Base-by-base conservation (phyloP, 2,797 vertebrate species). In the Microctenopoma lineatum region DNA sequence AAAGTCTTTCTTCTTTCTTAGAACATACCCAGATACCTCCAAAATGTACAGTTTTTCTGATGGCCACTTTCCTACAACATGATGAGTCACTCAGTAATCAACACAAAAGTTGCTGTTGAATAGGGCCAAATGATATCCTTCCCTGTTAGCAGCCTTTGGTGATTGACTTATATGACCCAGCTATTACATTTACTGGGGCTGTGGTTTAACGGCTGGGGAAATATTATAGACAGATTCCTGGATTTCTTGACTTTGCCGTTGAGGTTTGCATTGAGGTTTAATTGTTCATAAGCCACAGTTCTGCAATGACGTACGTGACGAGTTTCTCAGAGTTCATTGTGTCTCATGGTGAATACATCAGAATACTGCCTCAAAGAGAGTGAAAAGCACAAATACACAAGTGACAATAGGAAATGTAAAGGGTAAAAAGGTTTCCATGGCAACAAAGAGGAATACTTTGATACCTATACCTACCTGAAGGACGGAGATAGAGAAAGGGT, bases 381-480 rank as follows among this genome's bases (percentile, higher is more conserved):
- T 55, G 83, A 87, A 85, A 84, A 82, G 72, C 76, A 67, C 64
- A 83, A 83, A 71, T 87, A 73, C 68, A 75, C 67, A 84, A 66
- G 77, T 80, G 77, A 90, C 90, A 90, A 90, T 79, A 74, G 77
- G 61, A 84, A 85, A 89, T 82, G 79, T 89, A 84, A 86, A 89
- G 83, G 68, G 66, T 84, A 74, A 90, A 88, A 39, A 91, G 59
- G 90, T 93, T 91, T 88, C 91, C 88, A 93, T 95, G 89, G 91
- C 70, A 93, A 93, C 91, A 70, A 76, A 85, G 64, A 74, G 79
- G 86, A 81, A 82, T 77, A 80, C 84, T 87, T 85, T 77, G 58
- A 89, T 86, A 89, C 78, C 73, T 85, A 67, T 78, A n/a, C n/a
- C n/a, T n/a, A n/a, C n/a, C n/a, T n/a, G 68, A 87, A 79, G 74